Conservation (phyloP, 2,888 invertebrate genomes). For the Heliconius hortense region DNA sequence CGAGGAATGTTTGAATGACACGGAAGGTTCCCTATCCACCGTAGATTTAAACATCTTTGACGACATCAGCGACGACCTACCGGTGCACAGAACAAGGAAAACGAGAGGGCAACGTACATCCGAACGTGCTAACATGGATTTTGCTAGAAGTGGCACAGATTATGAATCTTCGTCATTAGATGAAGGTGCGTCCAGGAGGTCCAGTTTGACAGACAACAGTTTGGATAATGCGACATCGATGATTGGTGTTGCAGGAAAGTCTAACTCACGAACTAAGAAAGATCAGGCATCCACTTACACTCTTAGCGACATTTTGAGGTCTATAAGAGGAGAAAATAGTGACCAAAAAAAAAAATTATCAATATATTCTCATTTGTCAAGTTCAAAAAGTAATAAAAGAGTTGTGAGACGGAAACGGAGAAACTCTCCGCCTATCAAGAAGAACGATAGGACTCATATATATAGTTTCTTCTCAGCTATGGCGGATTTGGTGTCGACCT, state of each 20-base stretch:
- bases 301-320: not conserved
- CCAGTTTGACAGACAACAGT: not conserved
- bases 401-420: not conserved
- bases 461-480: conserved; percentile 16
- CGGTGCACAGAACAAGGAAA: not conserved
- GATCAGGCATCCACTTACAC: not conserved
- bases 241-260: not conserved
- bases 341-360: not conserved
- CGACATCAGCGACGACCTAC: not conserved
- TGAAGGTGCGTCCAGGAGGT: not conserved
- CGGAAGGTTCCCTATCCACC: conserved; percentile 14
- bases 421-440: conserved; percentile 19
- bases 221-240: not conserved
- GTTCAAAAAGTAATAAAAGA: not conserved
- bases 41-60: conserved; percentile 16
- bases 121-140: not conserved
- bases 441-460: conserved; percentile 13
- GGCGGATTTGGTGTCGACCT: conserved; percentile 10
- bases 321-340: not conserved
- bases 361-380: not conserved
- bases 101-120: conserved; percentile 1
- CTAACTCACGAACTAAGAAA: not conserved
- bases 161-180: conserved; percentile 4
- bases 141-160: not conserved
- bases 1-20: conserved; percentile 19